These are phyloP conservation scores for Sphaerophoria taeniata DNA, from an alignment of 2,888 invertebrate genomes.

Conservation along the genomic window DNA sequence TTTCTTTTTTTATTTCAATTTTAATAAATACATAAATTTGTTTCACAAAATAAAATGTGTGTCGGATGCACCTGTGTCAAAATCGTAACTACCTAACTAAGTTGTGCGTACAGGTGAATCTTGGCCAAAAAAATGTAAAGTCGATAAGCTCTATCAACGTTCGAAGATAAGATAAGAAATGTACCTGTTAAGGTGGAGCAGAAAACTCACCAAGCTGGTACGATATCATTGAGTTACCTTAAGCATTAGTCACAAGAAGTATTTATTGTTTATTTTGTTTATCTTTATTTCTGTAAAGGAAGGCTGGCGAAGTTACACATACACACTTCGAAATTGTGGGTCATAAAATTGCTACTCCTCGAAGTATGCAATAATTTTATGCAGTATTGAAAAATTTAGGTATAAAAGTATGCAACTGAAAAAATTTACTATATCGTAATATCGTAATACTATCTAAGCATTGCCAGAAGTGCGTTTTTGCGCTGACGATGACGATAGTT, in stretches of 20 bases:
- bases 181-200: conserved; percentile 19
- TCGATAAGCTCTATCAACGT: conserved; percentile 22
- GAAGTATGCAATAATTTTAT: no score
- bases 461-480: no score
- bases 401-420: no score
- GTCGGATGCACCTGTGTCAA: conserved; percentile 47
- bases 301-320: background rate
- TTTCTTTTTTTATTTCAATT: background rate
- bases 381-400: no score
- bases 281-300: background rate
- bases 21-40: no score
- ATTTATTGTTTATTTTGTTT: conserved; percentile 1
- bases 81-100: conserved; percentile 24
- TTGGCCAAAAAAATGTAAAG: background rate
- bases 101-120: conserved; percentile 36
- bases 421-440: no score
- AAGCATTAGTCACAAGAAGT: conserved; percentile 42
- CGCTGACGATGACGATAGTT: no score
- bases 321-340: no score
- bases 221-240: conserved; percentile 2
- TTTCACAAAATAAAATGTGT: conserved; percentile 30
- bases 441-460: no score
- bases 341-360: no score
- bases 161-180: conserved; percentile 31
- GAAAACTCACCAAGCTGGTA: background rate